Percentiles rank a stretch among this genome's conserved stretches.
These are phyloP conservation scores for Ciconia maguari DNA, from an alignment of 2,113 vertebrate species.

Conservation along the genomic window DNA sequence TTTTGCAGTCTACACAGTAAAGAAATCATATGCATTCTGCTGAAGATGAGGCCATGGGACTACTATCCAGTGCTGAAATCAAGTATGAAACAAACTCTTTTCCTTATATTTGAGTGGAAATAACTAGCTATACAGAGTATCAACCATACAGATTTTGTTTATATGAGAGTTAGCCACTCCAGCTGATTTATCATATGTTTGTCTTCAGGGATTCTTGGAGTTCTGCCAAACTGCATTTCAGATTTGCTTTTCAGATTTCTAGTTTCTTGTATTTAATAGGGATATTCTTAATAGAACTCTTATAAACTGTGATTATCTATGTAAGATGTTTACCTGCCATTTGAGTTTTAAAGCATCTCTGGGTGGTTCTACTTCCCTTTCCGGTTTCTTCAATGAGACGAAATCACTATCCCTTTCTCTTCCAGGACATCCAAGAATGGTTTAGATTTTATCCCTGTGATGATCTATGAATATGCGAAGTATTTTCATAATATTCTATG, in stretches of 20 bases:
- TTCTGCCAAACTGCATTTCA: not conserved
- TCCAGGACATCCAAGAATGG: not conserved
- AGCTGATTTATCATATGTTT: not conserved
- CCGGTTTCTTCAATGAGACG: not conserved
- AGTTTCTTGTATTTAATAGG: not conserved
- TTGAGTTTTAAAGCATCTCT: not conserved
- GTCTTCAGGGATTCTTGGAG: not conserved
- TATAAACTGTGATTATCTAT: not conserved
- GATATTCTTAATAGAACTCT: not conserved
- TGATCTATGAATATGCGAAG: not conserved
- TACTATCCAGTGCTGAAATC: not conserved
- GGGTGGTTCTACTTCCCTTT: not conserved
- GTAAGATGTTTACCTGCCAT: not conserved
- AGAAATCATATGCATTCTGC: not conserved
- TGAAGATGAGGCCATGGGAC: not conserved
- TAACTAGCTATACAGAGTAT: not conserved
- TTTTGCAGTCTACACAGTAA: not conserved
- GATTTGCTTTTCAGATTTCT: not conserved
- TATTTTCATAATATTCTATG: not conserved
- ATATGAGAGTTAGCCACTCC: not conserved
- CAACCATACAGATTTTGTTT: not conserved
- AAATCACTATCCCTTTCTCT: not conserved
- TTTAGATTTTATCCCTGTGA: not conserved
- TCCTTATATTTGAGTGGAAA: not conserved
- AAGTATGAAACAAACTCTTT: not conserved